Percentiles rank a stretch among this genome's conserved stretches.
Evolutionary conservation across 2,888 invertebrate genomes (phyloP).

Genomic region (Seira sanloemensis): DNA sequence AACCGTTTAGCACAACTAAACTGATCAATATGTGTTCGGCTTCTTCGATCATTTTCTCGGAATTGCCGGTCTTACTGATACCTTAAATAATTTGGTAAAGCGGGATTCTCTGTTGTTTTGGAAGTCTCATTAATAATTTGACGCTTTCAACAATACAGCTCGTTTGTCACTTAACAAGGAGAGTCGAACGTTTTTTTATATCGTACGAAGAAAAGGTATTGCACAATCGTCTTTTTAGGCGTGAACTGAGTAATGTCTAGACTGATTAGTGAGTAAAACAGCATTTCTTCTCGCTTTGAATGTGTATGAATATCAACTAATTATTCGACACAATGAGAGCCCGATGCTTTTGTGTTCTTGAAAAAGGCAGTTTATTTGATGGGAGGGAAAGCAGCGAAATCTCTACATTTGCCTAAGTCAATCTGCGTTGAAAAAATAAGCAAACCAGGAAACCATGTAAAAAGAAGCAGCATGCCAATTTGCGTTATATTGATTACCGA

Average conservation of each 20-base stretch:
- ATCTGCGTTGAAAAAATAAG: background rate
- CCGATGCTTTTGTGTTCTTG: background rate
- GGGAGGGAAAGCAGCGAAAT: background rate
- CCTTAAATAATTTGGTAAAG: constrained; percentile 2
- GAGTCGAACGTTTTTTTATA: background rate
- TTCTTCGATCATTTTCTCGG: background rate
- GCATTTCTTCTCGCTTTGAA: background rate
- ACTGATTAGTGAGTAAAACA: background rate
- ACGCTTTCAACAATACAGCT: constrained; percentile 12
- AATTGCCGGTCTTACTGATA: too few species aligned
- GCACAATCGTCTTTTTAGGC: constrained; percentile 9
- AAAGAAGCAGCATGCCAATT: background rate
- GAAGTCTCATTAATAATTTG: constrained; percentile 3
- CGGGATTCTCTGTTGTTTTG: background rate
- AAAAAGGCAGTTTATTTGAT: constrained; percentile 9
- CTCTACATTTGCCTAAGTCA: background rate
- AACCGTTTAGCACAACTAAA: background rate
- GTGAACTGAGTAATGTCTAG: background rate
- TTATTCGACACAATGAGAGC: background rate
- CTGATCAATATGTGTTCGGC: background rate
- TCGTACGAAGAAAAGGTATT: background rate
- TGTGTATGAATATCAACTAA: constrained; percentile 9
- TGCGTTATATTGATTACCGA: background rate
- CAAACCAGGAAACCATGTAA: background rate
- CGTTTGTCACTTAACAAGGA: background rate